phyloP scores from a whole-genome alignment of 2,797 vertebrate genomes.

The Macropodus opercularis region DNA sequence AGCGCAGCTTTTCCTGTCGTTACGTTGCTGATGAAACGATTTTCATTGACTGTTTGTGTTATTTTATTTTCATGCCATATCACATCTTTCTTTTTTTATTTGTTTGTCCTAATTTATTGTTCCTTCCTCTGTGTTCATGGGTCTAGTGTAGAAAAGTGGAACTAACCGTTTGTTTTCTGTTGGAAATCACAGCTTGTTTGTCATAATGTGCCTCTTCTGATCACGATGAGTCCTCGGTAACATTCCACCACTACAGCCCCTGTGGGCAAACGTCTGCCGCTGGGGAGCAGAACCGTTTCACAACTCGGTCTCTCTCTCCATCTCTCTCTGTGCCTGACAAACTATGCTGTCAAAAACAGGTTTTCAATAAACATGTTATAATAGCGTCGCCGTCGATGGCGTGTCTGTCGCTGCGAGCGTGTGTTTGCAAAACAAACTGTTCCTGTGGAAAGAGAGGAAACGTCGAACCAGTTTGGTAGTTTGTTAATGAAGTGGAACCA shows the following conservation, averaged over 20 bases:
- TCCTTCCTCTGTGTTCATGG: constrained; percentile 61
- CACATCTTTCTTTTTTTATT: constrained; percentile 81
- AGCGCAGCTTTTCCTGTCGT: constrained; percentile 1
- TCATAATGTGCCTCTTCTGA: constrained; percentile 74
- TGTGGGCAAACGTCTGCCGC: constrained; percentile 47
- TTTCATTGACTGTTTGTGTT: constrained; percentile 27
- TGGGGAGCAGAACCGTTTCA: constrained; percentile 61
- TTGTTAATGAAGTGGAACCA: constrained; percentile 24
- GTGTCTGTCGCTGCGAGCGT: constrained; percentile 43
- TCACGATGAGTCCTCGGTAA: constrained; percentile 76
- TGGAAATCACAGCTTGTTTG: constrained; percentile 80
- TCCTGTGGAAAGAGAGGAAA: constrained; percentile 13
- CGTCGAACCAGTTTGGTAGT: constrained; percentile 11
- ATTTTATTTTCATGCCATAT: constrained; percentile 52
- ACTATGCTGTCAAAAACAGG: constrained; percentile 78
- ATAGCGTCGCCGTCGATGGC: constrained; percentile 61
- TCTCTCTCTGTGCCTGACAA: constrained; percentile 81
- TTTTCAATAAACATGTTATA: constrained; percentile 87
- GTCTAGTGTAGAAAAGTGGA: constrained; percentile 84
- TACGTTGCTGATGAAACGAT: constrained; percentile 60
- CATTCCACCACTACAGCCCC: constrained; percentile 80
- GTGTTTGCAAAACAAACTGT: constrained; percentile 31
- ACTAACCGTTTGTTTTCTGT: constrained; percentile 84
- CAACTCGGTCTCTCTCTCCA: constrained; percentile 70
- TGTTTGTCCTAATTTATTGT: constrained; percentile 87